Evolutionary conservation across 1,140 invertebrate species (phyloP).

Genomic region (Drosophila paulistorum): DNA sequence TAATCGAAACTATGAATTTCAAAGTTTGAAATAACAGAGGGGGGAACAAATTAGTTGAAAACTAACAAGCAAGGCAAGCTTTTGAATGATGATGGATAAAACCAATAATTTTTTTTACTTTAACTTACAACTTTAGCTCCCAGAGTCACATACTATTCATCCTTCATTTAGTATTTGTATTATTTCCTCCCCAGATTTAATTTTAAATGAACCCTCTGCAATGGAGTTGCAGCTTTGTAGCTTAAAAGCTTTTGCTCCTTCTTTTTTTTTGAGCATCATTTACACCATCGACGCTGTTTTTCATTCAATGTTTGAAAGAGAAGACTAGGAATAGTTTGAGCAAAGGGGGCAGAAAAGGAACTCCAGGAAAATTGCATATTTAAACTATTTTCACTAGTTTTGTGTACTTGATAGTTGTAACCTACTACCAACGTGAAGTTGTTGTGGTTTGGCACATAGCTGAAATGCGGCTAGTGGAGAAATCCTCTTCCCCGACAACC

Average conservation of each 20-base stretch:
- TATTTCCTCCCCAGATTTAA: background rate
- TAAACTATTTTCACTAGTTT: constrained; percentile 46
- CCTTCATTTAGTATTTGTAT: background rate
- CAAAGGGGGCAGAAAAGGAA: background rate
- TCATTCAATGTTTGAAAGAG: constrained; percentile 54
- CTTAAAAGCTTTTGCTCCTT: constrained; percentile 51
- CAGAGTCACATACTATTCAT: too few species aligned
- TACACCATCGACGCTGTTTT: constrained; percentile 47
- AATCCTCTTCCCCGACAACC: constrained; percentile 13
- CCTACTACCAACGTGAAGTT: constrained; percentile 39
- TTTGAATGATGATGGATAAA: too few species aligned
- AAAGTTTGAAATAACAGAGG: too few species aligned
- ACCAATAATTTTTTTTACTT: too few species aligned
- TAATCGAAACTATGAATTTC: too few species aligned
- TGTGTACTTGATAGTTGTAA: constrained; percentile 10
- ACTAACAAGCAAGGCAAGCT: too few species aligned
- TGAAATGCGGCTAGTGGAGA: constrained; percentile 46
- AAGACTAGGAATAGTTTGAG: background rate
- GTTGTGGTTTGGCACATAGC: constrained; percentile 32
- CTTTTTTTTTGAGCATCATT: constrained; percentile 46
- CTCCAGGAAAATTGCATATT: constrained; percentile 32
- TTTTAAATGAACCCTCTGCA: constrained; percentile 5
- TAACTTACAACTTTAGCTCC: too few species aligned
- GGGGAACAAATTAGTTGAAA: too few species aligned
- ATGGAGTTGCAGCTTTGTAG: constrained; percentile 29